phyloP scores from a whole-genome alignment of 2,888 invertebrate genomes.

The Drosophila buzzatii region DNA sequence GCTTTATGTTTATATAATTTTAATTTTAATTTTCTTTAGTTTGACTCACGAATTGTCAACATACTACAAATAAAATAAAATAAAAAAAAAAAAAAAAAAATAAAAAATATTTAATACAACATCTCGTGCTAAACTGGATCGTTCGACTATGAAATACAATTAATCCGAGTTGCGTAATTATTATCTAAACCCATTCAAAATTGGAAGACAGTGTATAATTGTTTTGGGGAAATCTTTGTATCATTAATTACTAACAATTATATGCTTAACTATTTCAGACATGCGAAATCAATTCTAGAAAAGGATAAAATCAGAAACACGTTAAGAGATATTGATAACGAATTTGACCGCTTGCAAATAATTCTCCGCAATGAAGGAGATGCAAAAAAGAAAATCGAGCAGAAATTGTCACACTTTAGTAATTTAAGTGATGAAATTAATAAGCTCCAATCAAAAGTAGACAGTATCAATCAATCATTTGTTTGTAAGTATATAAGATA shows the following conservation, averaged over 20 bases:
- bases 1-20: too few species aligned
- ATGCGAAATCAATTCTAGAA: constrained; percentile 69
- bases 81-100: too few species aligned
- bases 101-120: too few species aligned
- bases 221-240: too few species aligned
- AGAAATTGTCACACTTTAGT: constrained; percentile 52
- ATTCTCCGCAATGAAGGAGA: constrained; percentile 36
- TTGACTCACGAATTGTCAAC: too few species aligned
- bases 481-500: constrained; percentile 62
- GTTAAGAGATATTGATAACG: constrained; percentile 41
- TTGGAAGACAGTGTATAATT: too few species aligned
- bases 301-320: constrained; percentile 65
- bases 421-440: constrained; percentile 56
- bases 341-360: constrained; percentile 62
- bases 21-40: too few species aligned
- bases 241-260: not conserved
- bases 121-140: too few species aligned
- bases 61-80: too few species aligned
- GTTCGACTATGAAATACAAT: too few species aligned
- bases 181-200: too few species aligned
- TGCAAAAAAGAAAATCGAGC: constrained; percentile 63
- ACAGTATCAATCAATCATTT: constrained; percentile 43
- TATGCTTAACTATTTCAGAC: constrained; percentile 50
- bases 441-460: constrained; percentile 55
- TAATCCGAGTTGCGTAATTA: too few species aligned